Conservation (phyloP, 64 coral and sea anemone genomes). For the Hydrozoanthus tunicans region DNA sequence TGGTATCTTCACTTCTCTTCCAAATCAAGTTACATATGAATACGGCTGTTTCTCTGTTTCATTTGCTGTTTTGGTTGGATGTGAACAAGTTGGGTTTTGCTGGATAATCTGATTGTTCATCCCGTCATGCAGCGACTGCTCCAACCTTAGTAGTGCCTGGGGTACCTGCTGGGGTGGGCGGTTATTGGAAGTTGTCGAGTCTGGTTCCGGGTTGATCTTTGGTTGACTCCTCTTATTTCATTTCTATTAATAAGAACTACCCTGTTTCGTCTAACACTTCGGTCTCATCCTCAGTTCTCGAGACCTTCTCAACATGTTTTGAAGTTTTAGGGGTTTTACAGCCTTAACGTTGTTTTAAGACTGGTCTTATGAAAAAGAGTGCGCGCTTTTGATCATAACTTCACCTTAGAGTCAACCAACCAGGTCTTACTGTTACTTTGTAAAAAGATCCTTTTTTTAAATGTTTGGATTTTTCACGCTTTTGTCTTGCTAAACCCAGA, state of each 20-base stretch:
- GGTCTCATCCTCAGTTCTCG: neutral
- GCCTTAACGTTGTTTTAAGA: no score
- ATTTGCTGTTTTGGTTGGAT: neutral
- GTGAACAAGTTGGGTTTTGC: slow-evolving; percentile 22
- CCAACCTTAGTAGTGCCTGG: neutral
- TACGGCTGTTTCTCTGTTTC: neutral
- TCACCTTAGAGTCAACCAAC: no score
- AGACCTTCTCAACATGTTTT: no score
- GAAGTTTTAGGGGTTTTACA: no score
- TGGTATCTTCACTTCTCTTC: neutral
- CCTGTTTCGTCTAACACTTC: neutral
- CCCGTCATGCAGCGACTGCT: neutral
- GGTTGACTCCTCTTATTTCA: neutral
- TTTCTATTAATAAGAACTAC: neutral
- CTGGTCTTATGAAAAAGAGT: no score
- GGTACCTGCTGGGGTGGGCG: neutral
- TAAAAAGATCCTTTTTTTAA: no score
- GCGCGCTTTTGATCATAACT: no score
- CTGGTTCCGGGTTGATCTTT: neutral
- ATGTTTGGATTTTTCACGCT: no score
- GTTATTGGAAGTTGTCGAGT: neutral
- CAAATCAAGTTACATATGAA: neutral
- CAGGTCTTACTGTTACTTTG: no score
- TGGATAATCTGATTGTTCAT: neutral
- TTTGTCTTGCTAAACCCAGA: no score